Evolutionary conservation across 2,797 vertebrate species (phyloP).

Genomic region (Coregonus ussuriensis): DNA sequence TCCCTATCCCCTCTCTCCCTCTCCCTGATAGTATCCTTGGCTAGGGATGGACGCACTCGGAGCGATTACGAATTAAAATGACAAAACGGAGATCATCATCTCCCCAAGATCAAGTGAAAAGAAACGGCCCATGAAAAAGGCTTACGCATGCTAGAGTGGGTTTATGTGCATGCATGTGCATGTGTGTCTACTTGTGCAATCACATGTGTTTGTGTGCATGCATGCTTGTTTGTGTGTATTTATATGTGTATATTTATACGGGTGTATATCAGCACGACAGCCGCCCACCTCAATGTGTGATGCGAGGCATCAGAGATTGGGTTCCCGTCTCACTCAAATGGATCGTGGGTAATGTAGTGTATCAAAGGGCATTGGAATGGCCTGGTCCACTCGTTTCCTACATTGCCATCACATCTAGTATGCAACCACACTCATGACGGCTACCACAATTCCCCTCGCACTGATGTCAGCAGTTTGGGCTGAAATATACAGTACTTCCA

Average conservation of each 20-base stretch:
- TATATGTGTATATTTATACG: no score
- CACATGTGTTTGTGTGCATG: neutral
- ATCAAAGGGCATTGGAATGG: slow-evolving; percentile 39
- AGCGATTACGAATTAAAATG: slow-evolving; percentile 70
- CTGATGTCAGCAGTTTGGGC: slow-evolving; percentile 55
- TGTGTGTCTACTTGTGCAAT: no score
- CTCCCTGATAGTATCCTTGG: slow-evolving; percentile 26
- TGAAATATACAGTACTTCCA: slow-evolving; percentile 40
- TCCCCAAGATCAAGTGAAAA: slow-evolving; percentile 67
- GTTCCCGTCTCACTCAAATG: slow-evolving; percentile 49
- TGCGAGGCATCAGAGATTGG: slow-evolving; percentile 25
- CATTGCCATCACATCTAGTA: slow-evolving; percentile 40
- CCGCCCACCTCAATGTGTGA: slow-evolving; percentile 44
- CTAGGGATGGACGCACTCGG: slow-evolving; percentile 36
- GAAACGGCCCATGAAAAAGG: slow-evolving; percentile 69
- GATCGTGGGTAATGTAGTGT: slow-evolving; percentile 57
- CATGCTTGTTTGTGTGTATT: neutral
- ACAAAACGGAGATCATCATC: slow-evolving; percentile 66
- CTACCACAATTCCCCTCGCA: slow-evolving; percentile 24
- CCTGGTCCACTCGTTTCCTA: slow-evolving; percentile 42
- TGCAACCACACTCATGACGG: slow-evolving; percentile 23
- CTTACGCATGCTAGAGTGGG: slow-evolving; percentile 37
- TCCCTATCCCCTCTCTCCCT: neutral
- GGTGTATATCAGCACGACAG: slow-evolving; percentile 39
- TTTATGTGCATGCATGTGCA: neutral